Conservation (phyloP, 2,888 invertebrate species). For the Frankliniella fusca region DNA sequence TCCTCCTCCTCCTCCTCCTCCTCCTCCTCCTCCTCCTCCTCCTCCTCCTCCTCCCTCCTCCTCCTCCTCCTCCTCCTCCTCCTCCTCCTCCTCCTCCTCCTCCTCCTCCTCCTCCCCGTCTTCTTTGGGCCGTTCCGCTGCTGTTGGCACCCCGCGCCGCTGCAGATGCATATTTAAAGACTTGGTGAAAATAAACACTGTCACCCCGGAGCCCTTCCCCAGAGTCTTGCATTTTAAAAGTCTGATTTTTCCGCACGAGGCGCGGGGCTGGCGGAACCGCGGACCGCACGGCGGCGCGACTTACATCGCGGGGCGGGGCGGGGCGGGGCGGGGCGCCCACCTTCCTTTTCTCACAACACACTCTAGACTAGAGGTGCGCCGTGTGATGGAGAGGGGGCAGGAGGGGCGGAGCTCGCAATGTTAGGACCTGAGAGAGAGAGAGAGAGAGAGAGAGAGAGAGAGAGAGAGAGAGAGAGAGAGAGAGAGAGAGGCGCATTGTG, state of each 20-base stretch:
- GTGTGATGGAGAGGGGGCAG: no score
- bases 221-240: conserved; percentile 14
- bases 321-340: neutral
- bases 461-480: no score
- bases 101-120: neutral
- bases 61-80: neutral
- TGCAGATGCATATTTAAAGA: conserved; percentile 21
- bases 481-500: no score
- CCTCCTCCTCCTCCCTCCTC: neutral
- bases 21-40: neutral
- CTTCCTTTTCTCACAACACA: no score
- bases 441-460: no score
- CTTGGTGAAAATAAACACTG: conserved; percentile 21
- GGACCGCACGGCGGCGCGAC: no score
- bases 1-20: neutral
- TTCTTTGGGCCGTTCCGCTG: neutral
- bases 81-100: neutral
- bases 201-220: neutral
- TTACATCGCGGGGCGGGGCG: no score
- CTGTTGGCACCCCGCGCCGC: neutral
- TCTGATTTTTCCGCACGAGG: neutral
- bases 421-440: no score
- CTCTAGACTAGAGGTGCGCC: no score
- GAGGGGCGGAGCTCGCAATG: no score
- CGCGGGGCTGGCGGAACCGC: no score